Conservation (phyloP, 2,797 vertebrate species). For the Falco biarmicus region DNA sequence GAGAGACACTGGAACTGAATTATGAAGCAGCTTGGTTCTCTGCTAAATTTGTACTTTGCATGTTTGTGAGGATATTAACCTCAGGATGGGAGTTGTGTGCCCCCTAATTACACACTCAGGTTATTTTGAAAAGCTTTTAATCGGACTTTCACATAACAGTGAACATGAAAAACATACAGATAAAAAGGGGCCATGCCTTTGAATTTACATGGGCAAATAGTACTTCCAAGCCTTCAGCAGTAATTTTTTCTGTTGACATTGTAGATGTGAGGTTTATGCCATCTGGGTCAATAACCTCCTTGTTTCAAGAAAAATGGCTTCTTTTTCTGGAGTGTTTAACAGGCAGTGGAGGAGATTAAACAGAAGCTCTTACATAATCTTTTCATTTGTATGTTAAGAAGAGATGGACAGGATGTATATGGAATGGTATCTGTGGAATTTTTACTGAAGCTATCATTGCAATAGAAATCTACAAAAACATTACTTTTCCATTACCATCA, state of each 20-base stretch:
- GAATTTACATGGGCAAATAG: slow-evolving; percentile 65
- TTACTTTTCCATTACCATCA: background rate
- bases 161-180: slow-evolving; percentile 63
- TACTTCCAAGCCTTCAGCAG: slow-evolving; percentile 51
- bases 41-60: slow-evolving; percentile 63
- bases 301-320: slow-evolving; percentile 62
- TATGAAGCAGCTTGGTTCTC: slow-evolving; percentile 47
- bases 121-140: slow-evolving; percentile 76
- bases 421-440: slow-evolving; percentile 31
- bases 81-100: slow-evolving; percentile 45
- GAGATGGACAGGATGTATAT: slow-evolving; percentile 35
- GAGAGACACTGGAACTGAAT: slow-evolving; percentile 45
- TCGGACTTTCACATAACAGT: slow-evolving; percentile 61
- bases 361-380: slow-evolving; percentile 61
- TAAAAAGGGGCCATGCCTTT: slow-evolving; percentile 59
- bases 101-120: slow-evolving; percentile 70
- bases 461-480: slow-evolving; percentile 23
- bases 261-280: slow-evolving; percentile 56
- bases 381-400: slow-evolving; percentile 69
- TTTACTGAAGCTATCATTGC: slow-evolving; percentile 1
- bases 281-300: slow-evolving; percentile 56
- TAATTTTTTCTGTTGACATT: slow-evolving; percentile 66
- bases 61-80: slow-evolving; percentile 70
- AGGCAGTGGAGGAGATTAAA: slow-evolving; percentile 61
- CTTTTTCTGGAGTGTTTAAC: slow-evolving; percentile 58